These are phyloP conservation scores for Drosophila paranaensis DNA, from an alignment of 2,888 invertebrate genomes.

Conservation along the genomic window DNA sequence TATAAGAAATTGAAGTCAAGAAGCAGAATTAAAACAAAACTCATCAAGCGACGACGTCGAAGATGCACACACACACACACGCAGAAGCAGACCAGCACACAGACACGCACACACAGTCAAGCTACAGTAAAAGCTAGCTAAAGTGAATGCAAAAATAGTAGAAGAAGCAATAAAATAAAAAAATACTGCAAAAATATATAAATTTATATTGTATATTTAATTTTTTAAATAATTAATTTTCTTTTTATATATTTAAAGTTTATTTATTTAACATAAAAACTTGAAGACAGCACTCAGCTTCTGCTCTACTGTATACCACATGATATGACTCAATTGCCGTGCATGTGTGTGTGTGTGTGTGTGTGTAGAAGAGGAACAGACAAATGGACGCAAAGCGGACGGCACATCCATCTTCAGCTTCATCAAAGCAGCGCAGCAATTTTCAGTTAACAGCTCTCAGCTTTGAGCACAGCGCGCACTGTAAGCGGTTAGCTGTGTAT, in stretches of 20 bases:
- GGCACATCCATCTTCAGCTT: slow-evolving; percentile 68
- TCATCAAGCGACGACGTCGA: slow-evolving; percentile 64
- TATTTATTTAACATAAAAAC: too few relatives aligned
- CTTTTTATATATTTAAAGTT: too few relatives aligned
- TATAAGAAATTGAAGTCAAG: slow-evolving; percentile 79
- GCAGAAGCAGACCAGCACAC: slow-evolving; percentile 23
- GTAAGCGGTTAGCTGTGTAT: slow-evolving; percentile 50
- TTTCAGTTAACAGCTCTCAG: slow-evolving; percentile 69
- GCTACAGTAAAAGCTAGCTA: slow-evolving; percentile 6
- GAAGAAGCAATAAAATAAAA: background rate
- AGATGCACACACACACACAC: slow-evolving; percentile 36
- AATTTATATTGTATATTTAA: background rate
- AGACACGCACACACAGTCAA: slow-evolving; percentile 19
- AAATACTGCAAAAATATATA: background rate
- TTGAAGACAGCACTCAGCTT: background rate
- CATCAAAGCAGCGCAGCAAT: slow-evolving; percentile 66
- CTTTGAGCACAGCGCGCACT: slow-evolving; percentile 19
- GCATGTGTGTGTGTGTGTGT: slow-evolving; percentile 20
- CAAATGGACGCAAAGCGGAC: slow-evolving; percentile 49
- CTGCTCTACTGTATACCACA: slow-evolving; percentile 17
- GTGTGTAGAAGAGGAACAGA: slow-evolving; percentile 33
- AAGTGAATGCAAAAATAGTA: background rate
- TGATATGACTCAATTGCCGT: slow-evolving; percentile 55
- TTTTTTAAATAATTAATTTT: background rate
- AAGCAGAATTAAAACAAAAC: slow-evolving; percentile 79